These are phyloP conservation scores for Ariopsis seemanni DNA, from an alignment of 2,113 vertebrate species.

Conservation along the genomic window DNA sequence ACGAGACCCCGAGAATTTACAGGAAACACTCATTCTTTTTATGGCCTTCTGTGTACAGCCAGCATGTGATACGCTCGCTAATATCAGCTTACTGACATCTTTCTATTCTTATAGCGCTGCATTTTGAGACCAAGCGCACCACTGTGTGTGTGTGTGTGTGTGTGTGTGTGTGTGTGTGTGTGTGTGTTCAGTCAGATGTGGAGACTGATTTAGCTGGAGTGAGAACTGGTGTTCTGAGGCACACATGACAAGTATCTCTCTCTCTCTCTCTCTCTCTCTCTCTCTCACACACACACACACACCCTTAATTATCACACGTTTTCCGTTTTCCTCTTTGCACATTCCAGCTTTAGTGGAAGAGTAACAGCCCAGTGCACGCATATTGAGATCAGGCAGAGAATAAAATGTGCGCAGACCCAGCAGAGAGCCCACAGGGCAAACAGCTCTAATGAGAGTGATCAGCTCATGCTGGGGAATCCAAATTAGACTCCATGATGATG, in stretches of 20 bases:
- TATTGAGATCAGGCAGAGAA: constrained; percentile 35
- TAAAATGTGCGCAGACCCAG: constrained; percentile 37
- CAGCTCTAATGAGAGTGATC: constrained; percentile 46
- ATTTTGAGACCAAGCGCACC: constrained; percentile 14
- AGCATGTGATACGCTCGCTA: constrained; percentile 2
- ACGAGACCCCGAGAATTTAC: neutral
- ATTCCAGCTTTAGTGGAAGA: constrained; percentile 32
- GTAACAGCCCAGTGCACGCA: constrained; percentile 33
- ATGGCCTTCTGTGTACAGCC: neutral
- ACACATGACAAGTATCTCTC: constrained; percentile 10
- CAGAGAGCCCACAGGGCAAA: constrained; percentile 42
- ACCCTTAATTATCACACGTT: constrained; percentile 37
- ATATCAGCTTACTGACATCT: constrained; percentile 26
- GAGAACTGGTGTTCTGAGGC: constrained; percentile 46
- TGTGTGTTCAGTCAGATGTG: constrained; percentile 22
- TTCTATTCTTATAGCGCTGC: constrained; percentile 3
- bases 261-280: constrained; percentile 26
- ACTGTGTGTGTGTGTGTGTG: constrained; percentile 13
- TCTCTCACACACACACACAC: constrained; percentile 20
- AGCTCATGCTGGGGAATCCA: constrained; percentile 45
- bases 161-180: too few species aligned
- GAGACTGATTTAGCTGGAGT: constrained; percentile 41
- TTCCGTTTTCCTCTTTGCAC: constrained; percentile 29
- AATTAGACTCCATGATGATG: constrained; percentile 41
- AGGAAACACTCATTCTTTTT: neutral